Percentiles rank a stretch among this genome's conserved stretches.
These are phyloP conservation scores for Discoglossus pictus DNA, from an alignment of 2,797 vertebrate species.

Conservation along the genomic window DNA sequence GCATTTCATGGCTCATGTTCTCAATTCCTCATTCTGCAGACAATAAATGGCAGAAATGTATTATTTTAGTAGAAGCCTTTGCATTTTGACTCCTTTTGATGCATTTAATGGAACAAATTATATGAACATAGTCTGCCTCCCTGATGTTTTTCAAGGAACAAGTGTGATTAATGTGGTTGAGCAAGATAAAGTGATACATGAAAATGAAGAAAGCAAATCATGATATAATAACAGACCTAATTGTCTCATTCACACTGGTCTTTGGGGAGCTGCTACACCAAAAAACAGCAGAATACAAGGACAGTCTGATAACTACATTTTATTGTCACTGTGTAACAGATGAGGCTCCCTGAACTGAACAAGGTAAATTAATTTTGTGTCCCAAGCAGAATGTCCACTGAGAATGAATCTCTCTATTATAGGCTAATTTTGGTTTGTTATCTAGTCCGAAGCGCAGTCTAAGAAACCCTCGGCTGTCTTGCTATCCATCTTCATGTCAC, in stretches of 20 bases:
- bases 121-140: too few relatives aligned
- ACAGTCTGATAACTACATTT: slow-evolving; percentile 67
- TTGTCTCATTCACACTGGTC: too few relatives aligned
- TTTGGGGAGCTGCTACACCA: too few relatives aligned
- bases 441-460: slow-evolving; percentile 72
- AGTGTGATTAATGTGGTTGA: too few relatives aligned
- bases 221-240: too few relatives aligned
- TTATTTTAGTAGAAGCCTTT: too few relatives aligned
- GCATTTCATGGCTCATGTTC: slow-evolving; percentile 72
- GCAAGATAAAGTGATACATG: too few relatives aligned
- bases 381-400: slow-evolving; percentile 59
- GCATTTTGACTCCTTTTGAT: too few relatives aligned
- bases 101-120: too few relatives aligned
- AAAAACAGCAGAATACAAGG: slow-evolving; percentile 51
- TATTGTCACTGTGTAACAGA: slow-evolving; percentile 64
- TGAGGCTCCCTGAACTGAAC: slow-evolving; percentile 62
- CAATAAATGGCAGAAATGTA: slow-evolving; percentile 21
- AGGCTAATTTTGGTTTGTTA: slow-evolving; percentile 68
- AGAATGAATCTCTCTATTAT: slow-evolving; percentile 72
- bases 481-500: slow-evolving; percentile 75
- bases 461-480: slow-evolving; percentile 65
- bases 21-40: slow-evolving; percentile 75
- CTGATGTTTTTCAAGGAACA: too few relatives aligned
- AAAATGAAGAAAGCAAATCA: too few relatives aligned
- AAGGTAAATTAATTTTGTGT: slow-evolving; percentile 72